Evolutionary conservation across 2,797 vertebrate species (phyloP).

Genomic region (Phrynocephalus forsythii): DNA sequence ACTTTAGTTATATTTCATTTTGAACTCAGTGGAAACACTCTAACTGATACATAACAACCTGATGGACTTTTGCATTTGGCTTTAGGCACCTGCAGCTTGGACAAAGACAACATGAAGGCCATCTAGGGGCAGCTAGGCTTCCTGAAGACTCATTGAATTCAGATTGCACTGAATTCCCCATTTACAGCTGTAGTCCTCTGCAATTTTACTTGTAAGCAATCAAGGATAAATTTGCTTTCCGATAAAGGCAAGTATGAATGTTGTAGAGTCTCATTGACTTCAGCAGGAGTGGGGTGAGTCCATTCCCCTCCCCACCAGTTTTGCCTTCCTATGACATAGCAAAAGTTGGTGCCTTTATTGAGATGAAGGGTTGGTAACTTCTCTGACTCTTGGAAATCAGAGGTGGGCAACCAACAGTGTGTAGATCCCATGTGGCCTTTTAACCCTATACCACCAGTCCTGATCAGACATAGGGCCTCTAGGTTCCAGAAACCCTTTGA

Average conservation of each 20-base stretch:
- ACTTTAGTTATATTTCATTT: neutral
- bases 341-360: neutral
- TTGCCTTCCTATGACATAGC: neutral
- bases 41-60: no score
- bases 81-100: neutral
- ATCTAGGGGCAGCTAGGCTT: neutral
- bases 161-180: neutral
- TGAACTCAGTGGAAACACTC: neutral
- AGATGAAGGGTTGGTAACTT: no score
- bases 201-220: neutral
- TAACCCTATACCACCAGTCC: no score
- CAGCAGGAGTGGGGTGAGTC: neutral
- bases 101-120: slow-evolving; percentile 13
- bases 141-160: neutral
- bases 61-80: neutral
- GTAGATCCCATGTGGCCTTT: no score
- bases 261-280: neutral
- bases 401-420: no score
- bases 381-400: neutral
- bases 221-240: neutral
- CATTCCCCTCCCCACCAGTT: neutral
- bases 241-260: neutral
- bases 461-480: no score
- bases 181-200: neutral
- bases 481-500: no score